These are phyloP conservation scores for Glaucidium brasilianum DNA, from an alignment of 2,113 vertebrate genomes.

Conservation along the genomic window DNA sequence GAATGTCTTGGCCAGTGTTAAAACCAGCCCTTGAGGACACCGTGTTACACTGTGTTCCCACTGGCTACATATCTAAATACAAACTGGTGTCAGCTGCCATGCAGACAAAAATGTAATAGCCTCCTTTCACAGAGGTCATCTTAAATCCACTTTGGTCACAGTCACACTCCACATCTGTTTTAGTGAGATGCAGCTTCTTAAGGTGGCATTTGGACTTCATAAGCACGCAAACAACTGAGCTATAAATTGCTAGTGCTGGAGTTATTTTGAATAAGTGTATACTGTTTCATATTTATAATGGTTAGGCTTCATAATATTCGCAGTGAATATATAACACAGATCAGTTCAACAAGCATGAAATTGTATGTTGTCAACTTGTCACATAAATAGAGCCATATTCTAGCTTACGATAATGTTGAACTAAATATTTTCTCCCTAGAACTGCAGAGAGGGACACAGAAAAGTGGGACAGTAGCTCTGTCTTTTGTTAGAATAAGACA, in stretches of 20 bases:
- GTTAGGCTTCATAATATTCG: constrained; percentile 76
- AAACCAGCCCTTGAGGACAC: constrained; percentile 77
- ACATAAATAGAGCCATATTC: constrained; percentile 81
- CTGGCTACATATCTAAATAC: constrained; percentile 76
- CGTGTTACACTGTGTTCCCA: constrained; percentile 77
- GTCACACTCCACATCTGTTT: constrained; percentile 81
- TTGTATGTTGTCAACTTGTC: constrained; percentile 85
- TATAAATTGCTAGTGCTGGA: constrained; percentile 77
- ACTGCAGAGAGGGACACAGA: constrained; percentile 56
- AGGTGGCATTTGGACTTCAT: constrained; percentile 73
- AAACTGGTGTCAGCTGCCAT: constrained; percentile 80
- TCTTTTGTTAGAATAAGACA: constrained; percentile 38
- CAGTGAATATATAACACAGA: constrained; percentile 81
- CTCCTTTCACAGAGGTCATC: constrained; percentile 76
- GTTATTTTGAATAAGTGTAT: constrained; percentile 83
- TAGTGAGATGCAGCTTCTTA: constrained; percentile 72
- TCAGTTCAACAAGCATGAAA: constrained; percentile 85
- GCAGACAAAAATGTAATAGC: constrained; percentile 74
- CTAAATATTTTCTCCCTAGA: constrained; percentile 65
- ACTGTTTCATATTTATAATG: constrained; percentile 84
- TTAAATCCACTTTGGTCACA: constrained; percentile 76
- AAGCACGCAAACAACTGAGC: constrained; percentile 66
- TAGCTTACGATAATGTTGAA: constrained; percentile 73
- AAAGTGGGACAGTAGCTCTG: constrained; percentile 32
- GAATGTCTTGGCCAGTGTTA: constrained; percentile 74